A percentile compares a stretch with the other conserved stretches of the same genome.
Evolutionary conservation across 2,888 invertebrate species (phyloP).

Genomic region (Linyphia triangularis): DNA sequence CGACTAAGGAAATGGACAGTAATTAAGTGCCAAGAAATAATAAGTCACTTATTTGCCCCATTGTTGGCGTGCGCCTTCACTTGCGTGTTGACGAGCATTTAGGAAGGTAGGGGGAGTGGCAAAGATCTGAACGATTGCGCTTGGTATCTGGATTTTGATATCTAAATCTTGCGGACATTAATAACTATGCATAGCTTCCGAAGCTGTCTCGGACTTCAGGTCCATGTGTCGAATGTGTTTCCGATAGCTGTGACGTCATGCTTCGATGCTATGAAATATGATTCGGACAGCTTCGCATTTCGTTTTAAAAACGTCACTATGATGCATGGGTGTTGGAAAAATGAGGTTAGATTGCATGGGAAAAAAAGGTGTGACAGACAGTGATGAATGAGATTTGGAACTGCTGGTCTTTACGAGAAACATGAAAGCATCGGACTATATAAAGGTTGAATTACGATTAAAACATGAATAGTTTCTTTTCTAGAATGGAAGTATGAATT

Average conservation of each 20-base stretch:
- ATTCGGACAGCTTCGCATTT: not conserved
- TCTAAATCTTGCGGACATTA: constrained; percentile 30
- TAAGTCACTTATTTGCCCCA: not conserved
- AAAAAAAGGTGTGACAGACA: not conserved
- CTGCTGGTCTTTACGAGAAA: not conserved
- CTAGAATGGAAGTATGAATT: no score
- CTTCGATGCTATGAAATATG: not conserved
- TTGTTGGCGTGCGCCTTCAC: not conserved
- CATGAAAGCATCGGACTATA: not conserved
- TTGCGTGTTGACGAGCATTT: not conserved
- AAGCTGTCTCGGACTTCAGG: not conserved
- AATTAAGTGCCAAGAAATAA: not conserved
- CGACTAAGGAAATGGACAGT: not conserved
- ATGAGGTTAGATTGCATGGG: constrained; percentile 4
- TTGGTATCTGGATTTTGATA: constrained; percentile 5
- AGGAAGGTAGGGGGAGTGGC: not conserved
- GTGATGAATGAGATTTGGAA: not conserved
- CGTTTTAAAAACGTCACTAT: constrained; percentile 27
- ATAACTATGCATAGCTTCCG: not conserved
- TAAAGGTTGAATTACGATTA: not conserved
- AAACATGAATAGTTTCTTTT: no score
- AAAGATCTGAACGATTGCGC: not conserved
- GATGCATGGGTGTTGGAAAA: constrained; percentile 27
- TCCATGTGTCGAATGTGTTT: not conserved
- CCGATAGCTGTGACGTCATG: not conserved